Evolutionary conservation across 2,113 vertebrate species (phyloP).

Genomic region (Mirza zaza): DNA sequence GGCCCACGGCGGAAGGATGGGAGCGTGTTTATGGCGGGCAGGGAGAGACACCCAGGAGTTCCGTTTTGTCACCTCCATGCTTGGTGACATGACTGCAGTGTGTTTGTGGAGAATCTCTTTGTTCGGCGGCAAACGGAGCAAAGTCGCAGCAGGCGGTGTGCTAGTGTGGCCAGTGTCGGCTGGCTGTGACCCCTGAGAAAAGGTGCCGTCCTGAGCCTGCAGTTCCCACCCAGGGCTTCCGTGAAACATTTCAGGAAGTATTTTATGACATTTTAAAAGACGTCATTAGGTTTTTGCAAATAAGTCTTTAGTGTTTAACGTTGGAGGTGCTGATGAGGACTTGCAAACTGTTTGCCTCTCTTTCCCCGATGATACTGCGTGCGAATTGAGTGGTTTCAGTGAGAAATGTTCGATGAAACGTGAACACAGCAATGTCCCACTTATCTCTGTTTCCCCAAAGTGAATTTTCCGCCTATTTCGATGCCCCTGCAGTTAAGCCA

Average conservation of each 20-base stretch:
- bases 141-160: neutral
- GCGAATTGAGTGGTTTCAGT: accelerated
- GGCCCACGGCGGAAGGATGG: neutral
- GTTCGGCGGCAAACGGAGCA: neutral
- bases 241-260: neutral
- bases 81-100: neutral
- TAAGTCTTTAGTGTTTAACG: neutral
- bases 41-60: neutral
- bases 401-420: neutral
- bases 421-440: neutral
- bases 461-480: neutral
- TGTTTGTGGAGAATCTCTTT: neutral
- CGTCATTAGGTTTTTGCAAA: neutral
- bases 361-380: neutral
- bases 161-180: neutral
- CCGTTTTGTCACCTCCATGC: no score
- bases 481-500: neutral
- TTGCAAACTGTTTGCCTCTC: neutral
- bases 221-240: neutral
- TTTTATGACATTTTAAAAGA: neutral
- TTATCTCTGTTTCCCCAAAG: neutral
- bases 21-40: neutral
- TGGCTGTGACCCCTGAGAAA: neutral
- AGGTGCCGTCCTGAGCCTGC: neutral
- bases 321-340: neutral